phyloP scores from a whole-genome alignment of 2,888 invertebrate genomes.

The Xestia xanthographa region DNA sequence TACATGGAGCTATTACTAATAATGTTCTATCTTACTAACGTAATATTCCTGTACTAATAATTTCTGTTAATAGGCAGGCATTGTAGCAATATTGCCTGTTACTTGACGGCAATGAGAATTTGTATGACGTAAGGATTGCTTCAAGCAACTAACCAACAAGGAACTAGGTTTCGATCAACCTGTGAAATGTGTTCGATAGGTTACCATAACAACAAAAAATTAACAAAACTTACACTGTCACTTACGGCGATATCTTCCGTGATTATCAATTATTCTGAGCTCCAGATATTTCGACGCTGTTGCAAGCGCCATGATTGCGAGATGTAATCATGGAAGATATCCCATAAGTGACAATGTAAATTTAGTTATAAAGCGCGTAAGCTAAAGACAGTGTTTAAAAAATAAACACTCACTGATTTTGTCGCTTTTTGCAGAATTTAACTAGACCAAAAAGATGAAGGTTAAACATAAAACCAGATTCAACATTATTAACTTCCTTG shows the following conservation, averaged over 20 bases:
- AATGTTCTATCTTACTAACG: background rate
- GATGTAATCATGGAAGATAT: no score
- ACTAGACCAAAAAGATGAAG: background rate
- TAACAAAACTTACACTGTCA: background rate
- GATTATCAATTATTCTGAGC: no score
- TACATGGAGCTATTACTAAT: constrained; percentile 4
- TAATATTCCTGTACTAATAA: constrained; percentile 3
- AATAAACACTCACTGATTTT: background rate
- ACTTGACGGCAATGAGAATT: background rate
- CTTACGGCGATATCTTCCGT: no score
- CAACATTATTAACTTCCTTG: no score
- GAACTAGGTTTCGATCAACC: background rate
- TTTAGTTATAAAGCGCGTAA: no score
- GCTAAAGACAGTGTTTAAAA: no score
- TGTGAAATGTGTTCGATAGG: background rate
- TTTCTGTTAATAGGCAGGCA: background rate
- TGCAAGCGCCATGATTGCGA: no score
- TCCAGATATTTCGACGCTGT: no score
- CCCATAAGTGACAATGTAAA: no score
- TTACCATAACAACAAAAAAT: background rate
- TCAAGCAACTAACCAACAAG: background rate
- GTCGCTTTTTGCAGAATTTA: background rate
- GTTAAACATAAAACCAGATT: background rate
- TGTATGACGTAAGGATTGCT: background rate
- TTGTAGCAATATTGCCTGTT: background rate